Conservation (phyloP, 2,113 vertebrate species). For the Atlantisia rogersi region DNA sequence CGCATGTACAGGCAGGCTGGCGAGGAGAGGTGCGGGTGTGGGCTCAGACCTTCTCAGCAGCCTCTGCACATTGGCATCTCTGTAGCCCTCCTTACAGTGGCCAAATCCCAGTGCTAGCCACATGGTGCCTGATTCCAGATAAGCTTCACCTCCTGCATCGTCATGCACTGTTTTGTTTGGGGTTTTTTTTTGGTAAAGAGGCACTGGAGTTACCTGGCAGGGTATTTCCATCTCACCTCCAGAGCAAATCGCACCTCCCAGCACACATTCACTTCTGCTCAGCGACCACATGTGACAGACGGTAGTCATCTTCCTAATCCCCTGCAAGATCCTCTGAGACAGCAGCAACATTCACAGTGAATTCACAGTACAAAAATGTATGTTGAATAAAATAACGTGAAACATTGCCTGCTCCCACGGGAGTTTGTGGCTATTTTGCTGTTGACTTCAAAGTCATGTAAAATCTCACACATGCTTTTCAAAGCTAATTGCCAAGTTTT, state of each 20-base stretch:
- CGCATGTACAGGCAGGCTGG: not conserved
- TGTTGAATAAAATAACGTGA: not conserved
- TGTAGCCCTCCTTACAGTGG: not conserved
- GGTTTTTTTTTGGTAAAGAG: not conserved
- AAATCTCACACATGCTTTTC: not conserved
- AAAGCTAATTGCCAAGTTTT: not conserved
- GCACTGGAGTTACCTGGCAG: not conserved
- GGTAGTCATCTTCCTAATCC: not conserved
- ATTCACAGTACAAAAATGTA: not conserved
- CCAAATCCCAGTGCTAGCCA: not conserved
- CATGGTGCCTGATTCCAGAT: not conserved
- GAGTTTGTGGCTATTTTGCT: not conserved
- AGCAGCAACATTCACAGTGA: not conserved
- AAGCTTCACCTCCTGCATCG: not conserved
- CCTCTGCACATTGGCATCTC: not conserved
- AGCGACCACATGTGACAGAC: fast-evolving
- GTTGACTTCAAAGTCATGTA: not conserved
- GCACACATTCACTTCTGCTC: not conserved
- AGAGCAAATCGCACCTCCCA: fast-evolving
- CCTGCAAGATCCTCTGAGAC: not conserved
- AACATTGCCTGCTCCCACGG: not conserved
- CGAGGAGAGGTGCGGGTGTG: not conserved
- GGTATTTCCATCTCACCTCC: not conserved
- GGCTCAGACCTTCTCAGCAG: not conserved
- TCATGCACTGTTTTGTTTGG: not conserved